Conservation (phyloP, 2,113 vertebrate species). For the Passer domesticus region DNA sequence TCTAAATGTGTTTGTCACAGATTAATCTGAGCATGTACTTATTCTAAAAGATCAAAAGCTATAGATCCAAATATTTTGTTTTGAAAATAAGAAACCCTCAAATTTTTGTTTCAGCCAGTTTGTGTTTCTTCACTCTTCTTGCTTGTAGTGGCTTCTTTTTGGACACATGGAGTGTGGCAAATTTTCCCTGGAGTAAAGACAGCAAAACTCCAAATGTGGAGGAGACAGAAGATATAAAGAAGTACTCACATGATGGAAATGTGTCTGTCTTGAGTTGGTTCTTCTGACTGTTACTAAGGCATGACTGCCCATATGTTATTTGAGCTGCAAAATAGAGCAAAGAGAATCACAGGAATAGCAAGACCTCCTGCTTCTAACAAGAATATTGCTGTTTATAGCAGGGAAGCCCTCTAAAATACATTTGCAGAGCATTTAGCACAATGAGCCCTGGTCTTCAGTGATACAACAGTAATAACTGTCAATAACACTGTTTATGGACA, state of each 20-base stretch:
- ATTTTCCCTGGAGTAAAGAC: neutral
- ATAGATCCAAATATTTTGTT: neutral
- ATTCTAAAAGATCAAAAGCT: neutral
- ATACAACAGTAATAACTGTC: slow-evolving; percentile 30
- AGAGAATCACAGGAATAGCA: slow-evolving; percentile 8
- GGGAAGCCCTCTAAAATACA: slow-evolving; percentile 28
- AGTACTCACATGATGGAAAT: neutral
- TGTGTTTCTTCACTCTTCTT: neutral
- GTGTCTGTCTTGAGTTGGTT: neutral
- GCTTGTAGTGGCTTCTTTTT: neutral
- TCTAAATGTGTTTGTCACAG: neutral
- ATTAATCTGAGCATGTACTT: fast-evolving
- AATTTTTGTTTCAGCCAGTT: neutral
- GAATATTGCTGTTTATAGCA: slow-evolving; percentile 5
- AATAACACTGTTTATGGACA: slow-evolving; percentile 34
- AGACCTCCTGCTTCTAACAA: slow-evolving; percentile 11
- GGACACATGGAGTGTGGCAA: neutral
- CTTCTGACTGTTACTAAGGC: neutral
- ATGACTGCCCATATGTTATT: neutral
- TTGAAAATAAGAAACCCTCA: neutral
- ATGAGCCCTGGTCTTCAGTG: neutral
- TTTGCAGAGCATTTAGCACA: slow-evolving; percentile 24
- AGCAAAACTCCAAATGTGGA: neutral
- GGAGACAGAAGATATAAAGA: neutral
- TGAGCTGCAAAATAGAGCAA: slow-evolving; percentile 6